These are phyloP conservation scores for Trachelus stipa DNA, from an alignment of 2,888 invertebrate genomes.

Conservation along the genomic window DNA sequence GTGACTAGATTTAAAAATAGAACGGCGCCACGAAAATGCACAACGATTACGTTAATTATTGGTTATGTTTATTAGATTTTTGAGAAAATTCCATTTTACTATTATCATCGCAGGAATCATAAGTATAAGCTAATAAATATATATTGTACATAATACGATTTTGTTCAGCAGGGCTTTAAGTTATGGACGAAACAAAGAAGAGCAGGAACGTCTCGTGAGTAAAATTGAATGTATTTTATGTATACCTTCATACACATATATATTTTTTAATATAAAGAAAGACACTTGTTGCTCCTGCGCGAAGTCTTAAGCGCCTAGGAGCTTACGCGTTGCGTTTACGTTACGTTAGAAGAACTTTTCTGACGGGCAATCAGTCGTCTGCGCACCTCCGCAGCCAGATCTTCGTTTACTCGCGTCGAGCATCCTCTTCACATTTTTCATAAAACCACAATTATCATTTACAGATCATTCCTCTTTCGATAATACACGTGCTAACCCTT, in stretches of 20 bases:
- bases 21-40: not conserved
- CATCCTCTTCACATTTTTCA: not conserved
- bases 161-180: not conserved
- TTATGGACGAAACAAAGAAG: not conserved
- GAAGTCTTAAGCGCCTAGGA: constrained; percentile 17
- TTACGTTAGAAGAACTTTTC: not conserved
- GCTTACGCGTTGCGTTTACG: not conserved
- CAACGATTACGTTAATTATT: not conserved
- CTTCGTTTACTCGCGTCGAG: not conserved
- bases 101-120: not conserved
- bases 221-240: not conserved
- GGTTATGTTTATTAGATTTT: not conserved
- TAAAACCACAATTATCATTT: not conserved
- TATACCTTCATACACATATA: not conserved
- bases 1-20: not conserved
- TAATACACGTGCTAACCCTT: not conserved
- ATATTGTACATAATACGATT: not conserved
- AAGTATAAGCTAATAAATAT: not conserved
- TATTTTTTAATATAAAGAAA: not conserved
- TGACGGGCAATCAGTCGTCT: not conserved
- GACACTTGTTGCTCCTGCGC: constrained; percentile 26
- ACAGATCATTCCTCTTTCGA: not conserved
- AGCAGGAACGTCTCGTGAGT: not conserved
- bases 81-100: not conserved
- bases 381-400: not conserved